These are phyloP conservation scores for Synchiropus splendidus DNA, from an alignment of 2,113 vertebrate species.

Conservation along the genomic window DNA sequence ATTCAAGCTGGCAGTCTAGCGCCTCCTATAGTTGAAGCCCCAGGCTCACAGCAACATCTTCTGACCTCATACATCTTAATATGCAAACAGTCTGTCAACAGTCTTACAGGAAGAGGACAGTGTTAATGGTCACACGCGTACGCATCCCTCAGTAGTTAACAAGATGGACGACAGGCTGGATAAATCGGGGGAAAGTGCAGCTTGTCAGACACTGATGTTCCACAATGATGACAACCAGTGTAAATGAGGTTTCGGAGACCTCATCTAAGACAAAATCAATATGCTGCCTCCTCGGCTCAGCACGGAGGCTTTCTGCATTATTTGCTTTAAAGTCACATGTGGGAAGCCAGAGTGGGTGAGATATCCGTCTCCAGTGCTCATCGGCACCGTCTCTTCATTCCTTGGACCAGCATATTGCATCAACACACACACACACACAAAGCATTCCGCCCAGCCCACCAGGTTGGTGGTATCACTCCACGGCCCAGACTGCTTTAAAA, in stretches of 20 bases:
- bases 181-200: slow-evolving; percentile 38
- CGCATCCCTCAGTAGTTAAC: slow-evolving; percentile 56
- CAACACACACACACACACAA: slow-evolving; percentile 49
- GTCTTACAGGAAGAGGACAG: slow-evolving; percentile 43
- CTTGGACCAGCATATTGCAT: slow-evolving; percentile 35
- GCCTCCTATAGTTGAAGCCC: too few species aligned
- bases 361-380: slow-evolving; percentile 57
- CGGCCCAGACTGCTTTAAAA: slow-evolving; percentile 64
- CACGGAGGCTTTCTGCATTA: slow-evolving; percentile 55
- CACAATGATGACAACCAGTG: slow-evolving; percentile 62
- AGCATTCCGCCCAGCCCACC: slow-evolving; percentile 58
- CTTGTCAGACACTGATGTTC: slow-evolving; percentile 66
- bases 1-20: too few species aligned
- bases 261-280: slow-evolving; percentile 72
- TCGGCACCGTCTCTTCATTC: slow-evolving; percentile 38
- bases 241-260: slow-evolving; percentile 73
- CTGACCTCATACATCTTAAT: slow-evolving; percentile 58
- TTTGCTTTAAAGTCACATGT: slow-evolving; percentile 26
- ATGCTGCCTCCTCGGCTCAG: slow-evolving; percentile 61
- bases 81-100: slow-evolving; percentile 59
- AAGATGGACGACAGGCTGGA: slow-evolving; percentile 53
- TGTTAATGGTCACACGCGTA: slow-evolving; percentile 53
- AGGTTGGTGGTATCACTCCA: slow-evolving; percentile 62
- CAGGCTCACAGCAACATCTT: slow-evolving; percentile 64
- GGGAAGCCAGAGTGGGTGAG: slow-evolving; percentile 17